A percentile compares a stretch with the other conserved stretches of the same genome.
phyloP scores from a whole-genome alignment of 2,797 vertebrate species.

The Sphaeramia orbicularis region DNA sequence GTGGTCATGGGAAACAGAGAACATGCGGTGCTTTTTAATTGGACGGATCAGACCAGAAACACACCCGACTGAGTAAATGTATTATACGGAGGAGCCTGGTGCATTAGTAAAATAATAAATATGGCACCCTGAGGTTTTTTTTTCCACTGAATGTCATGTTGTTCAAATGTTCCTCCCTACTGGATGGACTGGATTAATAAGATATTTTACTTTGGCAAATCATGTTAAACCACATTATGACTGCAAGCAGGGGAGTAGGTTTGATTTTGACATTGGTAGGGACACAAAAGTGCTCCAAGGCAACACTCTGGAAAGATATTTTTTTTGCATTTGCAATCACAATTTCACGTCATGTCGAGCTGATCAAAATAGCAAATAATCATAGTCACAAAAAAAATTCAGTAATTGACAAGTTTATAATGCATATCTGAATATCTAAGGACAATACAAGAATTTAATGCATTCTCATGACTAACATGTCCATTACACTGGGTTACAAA shows the following conservation, averaged over 20 bases:
- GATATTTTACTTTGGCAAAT: constrained; percentile 49
- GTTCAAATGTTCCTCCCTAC: constrained; percentile 30
- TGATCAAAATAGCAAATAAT: too few species aligned
- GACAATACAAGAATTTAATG: too few species aligned
- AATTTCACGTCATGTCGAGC: too few species aligned
- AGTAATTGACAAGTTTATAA: too few species aligned
- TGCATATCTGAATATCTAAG: too few species aligned
- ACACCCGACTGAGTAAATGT: constrained; percentile 11
- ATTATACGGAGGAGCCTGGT: constrained; percentile 19
- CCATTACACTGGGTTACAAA: too few species aligned
- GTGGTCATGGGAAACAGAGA: constrained; percentile 16
- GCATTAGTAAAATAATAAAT: constrained; percentile 37
- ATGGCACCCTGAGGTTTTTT: constrained; percentile 26
- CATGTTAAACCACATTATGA: constrained; percentile 26
- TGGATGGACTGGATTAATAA: constrained; percentile 36
- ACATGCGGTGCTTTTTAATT: constrained; percentile 54
- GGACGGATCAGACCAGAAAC: constrained; percentile 45
- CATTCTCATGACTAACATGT: too few species aligned
- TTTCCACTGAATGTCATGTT: constrained; percentile 29
- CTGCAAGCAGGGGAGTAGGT: constrained; percentile 14
- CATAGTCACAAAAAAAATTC: too few species aligned
- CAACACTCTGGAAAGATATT: too few species aligned
- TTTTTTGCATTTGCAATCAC: too few species aligned
- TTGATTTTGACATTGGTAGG: too few species aligned
- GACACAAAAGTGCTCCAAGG: too few species aligned